Base-by-base conservation (phyloP, 2,113 vertebrate species). In the Tetraodon nigroviridis region DNA sequence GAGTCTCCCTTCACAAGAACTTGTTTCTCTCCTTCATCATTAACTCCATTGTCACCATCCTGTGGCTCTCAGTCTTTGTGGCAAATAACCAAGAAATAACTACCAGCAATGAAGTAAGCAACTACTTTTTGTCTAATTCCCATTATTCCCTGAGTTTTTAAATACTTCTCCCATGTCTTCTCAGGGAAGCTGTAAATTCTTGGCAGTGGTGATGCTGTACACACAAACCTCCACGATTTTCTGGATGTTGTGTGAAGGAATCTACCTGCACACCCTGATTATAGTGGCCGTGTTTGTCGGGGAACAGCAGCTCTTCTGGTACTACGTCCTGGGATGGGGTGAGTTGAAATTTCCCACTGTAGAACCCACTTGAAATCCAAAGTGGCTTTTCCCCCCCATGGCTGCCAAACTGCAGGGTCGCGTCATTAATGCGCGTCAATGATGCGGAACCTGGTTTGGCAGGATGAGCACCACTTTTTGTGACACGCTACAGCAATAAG, bases 231-330 rank as follows among this genome's bases (percentile, higher is more conserved):
- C 87, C 41, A 92, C 61, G 61, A 92, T 87, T 70, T 92, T 92
- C 84, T 92, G 91, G 91, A 92, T 92, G 91, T 82, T 92, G 71
- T 92, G 91, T 64, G 89, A 92, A 53, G 91, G 91, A 16, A 92
- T 92, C 73, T 92, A 92, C 75, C 89, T 92, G 20, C 91, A 92
- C 85, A 92, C 90, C 0, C 91, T 92, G 78, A 92, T 92, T 76
- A 89, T 92, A 2, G 90, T 92, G 75, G 90, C 91, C 0, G 91
- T 92, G 40, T 92, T 92, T 70, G 88, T 90, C 0, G 91, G 89
- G 41, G 85, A 92, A 52, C 91, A 92, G 73, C 85, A 91, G 58
- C 86, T 92, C 63, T 80, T 84, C 69, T 92, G 90, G 90, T 92
- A 92, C 76, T 91, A 91, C 49, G 46, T 91, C 56, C 84, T 92